Evolutionary conservation across 2,797 vertebrate genomes (phyloP).

Genomic region (Orientallactaga sibirica): DNA sequence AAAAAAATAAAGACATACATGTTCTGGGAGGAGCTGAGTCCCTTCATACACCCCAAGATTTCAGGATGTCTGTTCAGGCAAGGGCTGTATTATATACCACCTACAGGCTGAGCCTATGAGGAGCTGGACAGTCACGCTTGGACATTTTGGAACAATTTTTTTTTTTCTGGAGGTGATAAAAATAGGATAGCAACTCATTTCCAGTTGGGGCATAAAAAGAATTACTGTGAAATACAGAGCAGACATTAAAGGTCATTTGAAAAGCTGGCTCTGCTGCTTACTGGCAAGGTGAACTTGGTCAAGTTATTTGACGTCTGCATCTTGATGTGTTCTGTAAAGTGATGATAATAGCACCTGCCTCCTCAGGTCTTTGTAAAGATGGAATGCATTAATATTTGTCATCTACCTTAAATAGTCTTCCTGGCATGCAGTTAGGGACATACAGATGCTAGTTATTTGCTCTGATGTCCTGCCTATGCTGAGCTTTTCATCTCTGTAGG

Average conservation of each 20-base stretch:
- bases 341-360: neutral
- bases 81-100: neutral
- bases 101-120: neutral
- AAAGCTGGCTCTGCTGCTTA: slow-evolving; percentile 18
- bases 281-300: neutral
- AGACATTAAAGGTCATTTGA: slow-evolving; percentile 56
- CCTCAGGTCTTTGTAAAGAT: neutral
- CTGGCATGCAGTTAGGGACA: neutral
- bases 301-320: neutral
- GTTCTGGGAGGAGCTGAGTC: rapidly evolving
- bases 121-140: neutral
- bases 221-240: slow-evolving; percentile 61
- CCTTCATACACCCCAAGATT: neutral
- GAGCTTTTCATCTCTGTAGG: slow-evolving; percentile 4
- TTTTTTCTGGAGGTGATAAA: slow-evolving; percentile 49
- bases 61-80: neutral
- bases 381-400: slow-evolving; percentile 35
- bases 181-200: slow-evolving; percentile 63
- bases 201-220: slow-evolving; percentile 61
- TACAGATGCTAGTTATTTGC: neutral
- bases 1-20: neutral
- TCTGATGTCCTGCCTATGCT: neutral
- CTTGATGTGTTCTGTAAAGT: slow-evolving; percentile 5
- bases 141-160: slow-evolving; percentile 36
- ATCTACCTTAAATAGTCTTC: neutral